Evolutionary conservation across 2,113 vertebrate genomes (phyloP), one percentile per base, ranked within the genome.

Genomic region (Oryzias celebensis): DNA sequence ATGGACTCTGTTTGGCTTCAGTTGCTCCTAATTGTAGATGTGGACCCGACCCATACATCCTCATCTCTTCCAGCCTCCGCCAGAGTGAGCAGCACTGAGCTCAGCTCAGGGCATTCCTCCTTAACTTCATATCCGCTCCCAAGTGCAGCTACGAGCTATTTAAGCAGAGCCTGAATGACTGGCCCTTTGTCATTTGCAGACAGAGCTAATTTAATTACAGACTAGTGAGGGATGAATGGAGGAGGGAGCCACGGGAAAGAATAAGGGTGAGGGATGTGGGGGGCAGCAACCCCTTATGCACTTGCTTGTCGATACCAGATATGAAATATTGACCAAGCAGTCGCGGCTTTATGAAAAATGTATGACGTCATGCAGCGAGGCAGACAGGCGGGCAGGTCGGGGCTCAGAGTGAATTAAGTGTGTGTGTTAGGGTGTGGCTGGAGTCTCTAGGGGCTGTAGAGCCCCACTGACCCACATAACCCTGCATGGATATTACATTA

Each of bases 381-480:
- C 81, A 83, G 84, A 82, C 75, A 58, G 73, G 58, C 58, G 23
- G 54, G 59, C 51, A 15, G 77, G 75, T 13, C 13, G 3, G 58
- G 44, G 67, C 66, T 65, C 49, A 7, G 43, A 73, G 69, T 66
- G 65, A 72, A 74, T 62, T 78, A 68, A 77, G 47, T 31, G 46
- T 18, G 57, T 67, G 70, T 62, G 64, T 58, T 10, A 43, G 81
- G 65, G 75, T 72, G 84, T 73, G 80, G 75, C 53, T 56, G 23
- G 52, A 47, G 55, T 83, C 81, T 81, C 76, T 6, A 23, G 73
- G 64, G 77, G 20, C 52, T 62, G 58, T 18, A 72, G 85, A 85
- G 59, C 76, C 85, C 85, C 70, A 88, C 83, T 89, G 87, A 91
- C 89, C 89, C 82, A 90, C 68, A 87, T 88, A 87, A 58, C 64